These are phyloP conservation scores for Sebastes elongatus DNA, from an alignment of 2,797 vertebrate genomes.

Conservation along the genomic window DNA sequence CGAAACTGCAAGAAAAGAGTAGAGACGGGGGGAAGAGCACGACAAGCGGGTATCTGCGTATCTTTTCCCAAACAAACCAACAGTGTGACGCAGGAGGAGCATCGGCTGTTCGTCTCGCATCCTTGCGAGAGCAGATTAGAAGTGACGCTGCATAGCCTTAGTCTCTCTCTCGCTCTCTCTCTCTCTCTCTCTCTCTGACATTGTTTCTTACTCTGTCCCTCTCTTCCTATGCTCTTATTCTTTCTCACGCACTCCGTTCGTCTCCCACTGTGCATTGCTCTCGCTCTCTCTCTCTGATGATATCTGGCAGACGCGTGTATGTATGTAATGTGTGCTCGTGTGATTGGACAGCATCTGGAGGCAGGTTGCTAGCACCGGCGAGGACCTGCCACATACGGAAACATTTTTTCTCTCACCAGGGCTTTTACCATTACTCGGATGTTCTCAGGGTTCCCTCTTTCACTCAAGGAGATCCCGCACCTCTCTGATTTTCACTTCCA, in stretches of 20 bases:
- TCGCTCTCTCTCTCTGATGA: conserved; percentile 32
- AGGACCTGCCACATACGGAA: conserved; percentile 57
- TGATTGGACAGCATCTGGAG: conserved; percentile 67
- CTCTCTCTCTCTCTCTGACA: conserved; percentile 33
- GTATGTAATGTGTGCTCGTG: conserved; percentile 33
- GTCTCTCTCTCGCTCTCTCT: conserved; percentile 24
- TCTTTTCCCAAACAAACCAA: conserved; percentile 17
- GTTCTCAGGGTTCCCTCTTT: conserved; percentile 51
- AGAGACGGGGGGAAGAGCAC: not conserved
- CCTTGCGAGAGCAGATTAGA: conserved; percentile 34
- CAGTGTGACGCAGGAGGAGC: conserved; percentile 47
- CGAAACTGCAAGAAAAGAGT: conserved; percentile 34
- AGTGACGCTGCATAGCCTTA: conserved; percentile 24
- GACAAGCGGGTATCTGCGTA: not conserved
- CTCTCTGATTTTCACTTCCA: conserved; percentile 3
- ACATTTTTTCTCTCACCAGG: conserved; percentile 39
- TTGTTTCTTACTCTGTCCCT: conserved; percentile 45
- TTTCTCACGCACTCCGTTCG: conserved; percentile 39
- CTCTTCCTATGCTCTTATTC: conserved; percentile 32
- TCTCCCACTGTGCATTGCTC: conserved; percentile 32
- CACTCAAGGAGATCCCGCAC: conserved; percentile 28
- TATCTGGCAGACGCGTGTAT: conserved; percentile 52
- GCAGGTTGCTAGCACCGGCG: conserved; percentile 56
- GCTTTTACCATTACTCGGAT: conserved; percentile 56
- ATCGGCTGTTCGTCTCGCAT: conserved; percentile 36